phyloP scores from a whole-genome alignment of 2,888 invertebrate genomes.

The Nymphalis polychloros region DNA sequence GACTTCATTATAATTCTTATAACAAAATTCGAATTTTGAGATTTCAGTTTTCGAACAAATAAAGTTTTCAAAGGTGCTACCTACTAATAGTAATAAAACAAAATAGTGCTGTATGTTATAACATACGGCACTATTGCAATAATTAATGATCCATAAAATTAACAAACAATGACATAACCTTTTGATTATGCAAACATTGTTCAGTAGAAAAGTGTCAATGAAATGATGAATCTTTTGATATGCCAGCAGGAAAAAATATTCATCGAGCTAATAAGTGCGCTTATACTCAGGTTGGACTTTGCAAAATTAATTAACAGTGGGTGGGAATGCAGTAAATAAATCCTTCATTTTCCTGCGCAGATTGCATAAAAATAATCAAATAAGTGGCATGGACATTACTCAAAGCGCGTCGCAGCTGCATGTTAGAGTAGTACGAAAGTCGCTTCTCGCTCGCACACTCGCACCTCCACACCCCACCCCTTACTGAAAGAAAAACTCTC shows the following conservation, averaged over 20 bases:
- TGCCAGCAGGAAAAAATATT: constrained; percentile 32
- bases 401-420: constrained; percentile 66
- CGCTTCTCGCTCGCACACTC: constrained; percentile 55
- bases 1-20: too few species aligned
- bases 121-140: too few species aligned
- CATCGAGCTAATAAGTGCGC: constrained; percentile 38
- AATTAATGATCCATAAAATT: too few species aligned
- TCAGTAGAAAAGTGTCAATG: not conserved
- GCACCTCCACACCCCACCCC: constrained; percentile 63
- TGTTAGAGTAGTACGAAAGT: constrained; percentile 50
- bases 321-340: constrained; percentile 68
- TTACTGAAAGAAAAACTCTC: constrained; percentile 82
- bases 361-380: constrained; percentile 82
- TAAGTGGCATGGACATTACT: constrained; percentile 79
- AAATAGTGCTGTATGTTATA: too few species aligned
- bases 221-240: not conserved
- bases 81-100: too few species aligned
- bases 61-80: too few species aligned
- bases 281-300: constrained; percentile 42
- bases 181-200: too few species aligned
- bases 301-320: constrained; percentile 74
- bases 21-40: too few species aligned
- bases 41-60: too few species aligned
- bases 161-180: too few species aligned
- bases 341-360: constrained; percentile 75